These are phyloP conservation scores for Oplegnathus fasciatus DNA, from an alignment of 2,113 vertebrate species.

Conservation along the genomic window DNA sequence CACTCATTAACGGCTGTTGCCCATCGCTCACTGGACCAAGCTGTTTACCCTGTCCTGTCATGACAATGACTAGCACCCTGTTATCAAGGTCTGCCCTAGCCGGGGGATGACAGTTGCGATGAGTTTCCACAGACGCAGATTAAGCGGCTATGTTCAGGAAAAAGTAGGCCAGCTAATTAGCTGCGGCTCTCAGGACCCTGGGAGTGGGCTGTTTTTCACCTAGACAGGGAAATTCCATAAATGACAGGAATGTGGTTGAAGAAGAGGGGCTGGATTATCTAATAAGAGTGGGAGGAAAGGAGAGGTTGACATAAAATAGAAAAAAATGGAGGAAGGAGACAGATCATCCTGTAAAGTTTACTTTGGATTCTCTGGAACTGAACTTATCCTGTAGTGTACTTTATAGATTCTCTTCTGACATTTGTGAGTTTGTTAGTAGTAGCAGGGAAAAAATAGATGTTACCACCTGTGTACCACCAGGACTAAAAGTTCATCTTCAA, in stretches of 20 bases:
- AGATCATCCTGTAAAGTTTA: slow-evolving; percentile 36
- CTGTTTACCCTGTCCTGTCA: slow-evolving; percentile 76
- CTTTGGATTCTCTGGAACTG: slow-evolving; percentile 24
- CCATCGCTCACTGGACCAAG: slow-evolving; percentile 64
- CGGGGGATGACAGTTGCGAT: slow-evolving; percentile 67
- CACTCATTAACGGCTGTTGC: slow-evolving; percentile 74
- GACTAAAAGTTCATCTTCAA: neutral
- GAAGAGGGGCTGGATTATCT: slow-evolving; percentile 48
- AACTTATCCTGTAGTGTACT: slow-evolving; percentile 11
- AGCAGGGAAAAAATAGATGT: neutral
- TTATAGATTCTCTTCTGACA: slow-evolving; percentile 12
- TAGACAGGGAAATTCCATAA: slow-evolving; percentile 71
- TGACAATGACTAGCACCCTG: slow-evolving; percentile 60
- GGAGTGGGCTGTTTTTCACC: slow-evolving; percentile 71
- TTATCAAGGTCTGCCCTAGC: slow-evolving; percentile 66
- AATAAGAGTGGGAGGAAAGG: slow-evolving; percentile 52
- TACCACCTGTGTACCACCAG: neutral
- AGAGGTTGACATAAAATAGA: slow-evolving; percentile 37
- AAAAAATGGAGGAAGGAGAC: slow-evolving; percentile 26
- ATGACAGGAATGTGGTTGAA: slow-evolving; percentile 72
- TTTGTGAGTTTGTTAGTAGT: slow-evolving; percentile 4
- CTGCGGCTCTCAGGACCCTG: slow-evolving; percentile 49
- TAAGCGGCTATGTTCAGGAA: slow-evolving; percentile 56
- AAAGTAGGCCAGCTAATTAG: slow-evolving; percentile 81
- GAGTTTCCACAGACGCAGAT: slow-evolving; percentile 70